phyloP scores from a whole-genome alignment of 2,797 vertebrate species.

The Rhynchonycteris naso region DNA sequence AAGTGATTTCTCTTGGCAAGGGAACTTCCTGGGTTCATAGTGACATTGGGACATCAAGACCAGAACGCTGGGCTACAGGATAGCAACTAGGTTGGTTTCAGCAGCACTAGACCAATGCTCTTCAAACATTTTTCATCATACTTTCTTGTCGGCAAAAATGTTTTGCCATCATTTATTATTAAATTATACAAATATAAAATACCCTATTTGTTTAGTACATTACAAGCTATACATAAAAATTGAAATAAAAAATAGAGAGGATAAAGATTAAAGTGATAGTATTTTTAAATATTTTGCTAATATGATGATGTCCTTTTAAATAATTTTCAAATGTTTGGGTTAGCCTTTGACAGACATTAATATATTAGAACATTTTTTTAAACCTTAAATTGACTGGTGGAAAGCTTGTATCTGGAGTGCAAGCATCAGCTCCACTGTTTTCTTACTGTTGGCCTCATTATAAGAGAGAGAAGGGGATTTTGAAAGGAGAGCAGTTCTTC shows the following conservation, averaged over 20 bases:
- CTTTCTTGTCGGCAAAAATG: not conserved
- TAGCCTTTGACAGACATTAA: not conserved
- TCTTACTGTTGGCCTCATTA: not conserved
- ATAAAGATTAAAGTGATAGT: not conserved
- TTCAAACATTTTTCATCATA: not conserved
- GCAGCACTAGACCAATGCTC: not conserved
- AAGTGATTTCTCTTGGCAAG: not conserved
- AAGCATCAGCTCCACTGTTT: not conserved
- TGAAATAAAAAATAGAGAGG: not conserved
- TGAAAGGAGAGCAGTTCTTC: not conserved
- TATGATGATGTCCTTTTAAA: not conserved
- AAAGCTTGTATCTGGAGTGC: not conserved
- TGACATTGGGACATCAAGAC: not conserved
- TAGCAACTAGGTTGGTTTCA: not conserved
- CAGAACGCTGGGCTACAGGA: not conserved
- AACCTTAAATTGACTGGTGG: not conserved
- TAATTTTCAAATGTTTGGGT: not conserved
- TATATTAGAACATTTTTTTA: not conserved
- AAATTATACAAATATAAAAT: not conserved
- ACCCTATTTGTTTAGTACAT: not conserved
- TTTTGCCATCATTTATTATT: not conserved
- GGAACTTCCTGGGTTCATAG: not conserved
- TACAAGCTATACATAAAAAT: not conserved
- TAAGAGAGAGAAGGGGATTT: not conserved
- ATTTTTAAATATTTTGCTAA: slow-evolving; percentile 24